These are phyloP conservation scores for Galagoides demidoff DNA, from an alignment of 2,797 vertebrate species.

Conservation along the genomic window DNA sequence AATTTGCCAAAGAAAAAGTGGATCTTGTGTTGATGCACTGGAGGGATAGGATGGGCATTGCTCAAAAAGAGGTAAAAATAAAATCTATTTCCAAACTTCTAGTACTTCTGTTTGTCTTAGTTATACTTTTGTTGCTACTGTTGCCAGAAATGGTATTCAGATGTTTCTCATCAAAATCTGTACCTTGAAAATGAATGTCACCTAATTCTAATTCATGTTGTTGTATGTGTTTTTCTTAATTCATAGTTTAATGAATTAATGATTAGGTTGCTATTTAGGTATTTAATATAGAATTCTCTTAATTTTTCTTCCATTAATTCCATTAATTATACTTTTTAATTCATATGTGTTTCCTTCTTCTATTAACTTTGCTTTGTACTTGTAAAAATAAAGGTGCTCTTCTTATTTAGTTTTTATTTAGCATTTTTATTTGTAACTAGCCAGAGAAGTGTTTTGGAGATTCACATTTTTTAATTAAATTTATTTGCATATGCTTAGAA, in stretches of 20 bases:
- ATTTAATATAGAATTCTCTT: slow-evolving; percentile 41
- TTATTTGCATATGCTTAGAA: slow-evolving; percentile 22
- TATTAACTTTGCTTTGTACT: slow-evolving; percentile 33
- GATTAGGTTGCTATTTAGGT: slow-evolving; percentile 34
- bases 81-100: background rate
- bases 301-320: slow-evolving; percentile 8
- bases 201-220: background rate
- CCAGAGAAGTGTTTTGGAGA: background rate
- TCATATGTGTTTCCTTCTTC: background rate
- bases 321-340: slow-evolving; percentile 4
- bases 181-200: slow-evolving; percentile 9
- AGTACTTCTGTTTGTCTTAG: background rate
- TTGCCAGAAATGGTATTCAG: background rate
- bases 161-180: background rate
- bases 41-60: slow-evolving; percentile 99
- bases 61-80: slow-evolving; percentile 96
- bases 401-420: slow-evolving; percentile 1
- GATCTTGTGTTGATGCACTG: slow-evolving; percentile 98
- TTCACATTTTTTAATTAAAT: slow-evolving; percentile 47
- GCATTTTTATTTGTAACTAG: slow-evolving; percentile 37
- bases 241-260: slow-evolving; percentile 41
- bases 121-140: background rate
- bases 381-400: background rate
- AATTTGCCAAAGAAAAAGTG: slow-evolving; percentile 99
- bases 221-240: slow-evolving; percentile 5